These are phyloP conservation scores for Gallinago jamesoni DNA, from an alignment of 2,113 vertebrate species.

Conservation along the genomic window DNA sequence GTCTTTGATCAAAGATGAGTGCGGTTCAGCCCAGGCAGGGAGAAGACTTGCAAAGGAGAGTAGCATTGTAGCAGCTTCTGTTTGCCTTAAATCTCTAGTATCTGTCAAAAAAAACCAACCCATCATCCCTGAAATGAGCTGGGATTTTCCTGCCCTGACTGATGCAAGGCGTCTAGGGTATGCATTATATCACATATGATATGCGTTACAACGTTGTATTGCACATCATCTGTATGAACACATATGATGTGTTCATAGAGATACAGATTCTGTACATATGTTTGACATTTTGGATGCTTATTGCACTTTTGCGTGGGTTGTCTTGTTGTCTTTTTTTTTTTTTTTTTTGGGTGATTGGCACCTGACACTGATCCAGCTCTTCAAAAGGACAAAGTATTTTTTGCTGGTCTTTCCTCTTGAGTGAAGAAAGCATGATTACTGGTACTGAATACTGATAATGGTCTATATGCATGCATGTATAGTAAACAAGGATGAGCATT, in stretches of 20 bases:
- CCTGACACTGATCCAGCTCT: not conserved
- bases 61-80: not conserved
- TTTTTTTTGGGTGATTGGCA: not conserved
- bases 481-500: conserved; percentile 27
- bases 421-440: not conserved
- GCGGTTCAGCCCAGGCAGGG: not conserved
- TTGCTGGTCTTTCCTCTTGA: not conserved
- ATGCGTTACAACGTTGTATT: not conserved
- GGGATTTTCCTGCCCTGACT: not conserved
- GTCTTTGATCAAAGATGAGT: not conserved
- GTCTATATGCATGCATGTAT: not conserved
- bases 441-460: not conserved
- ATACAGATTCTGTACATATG: not conserved
- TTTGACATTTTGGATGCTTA: not conserved
- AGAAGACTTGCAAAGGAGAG: not conserved
- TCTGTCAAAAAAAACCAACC: not conserved
- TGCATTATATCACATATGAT: not conserved
- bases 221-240: not conserved
- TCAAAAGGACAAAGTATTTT: conserved; percentile 17
- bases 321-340: not conserved
- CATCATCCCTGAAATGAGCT: not conserved
- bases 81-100: not conserved
- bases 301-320: not conserved
- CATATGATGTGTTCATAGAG: not conserved
- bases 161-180: not conserved